Conservation (phyloP, 2,888 invertebrate genomes). For the Oscheius myriophilus region DNA sequence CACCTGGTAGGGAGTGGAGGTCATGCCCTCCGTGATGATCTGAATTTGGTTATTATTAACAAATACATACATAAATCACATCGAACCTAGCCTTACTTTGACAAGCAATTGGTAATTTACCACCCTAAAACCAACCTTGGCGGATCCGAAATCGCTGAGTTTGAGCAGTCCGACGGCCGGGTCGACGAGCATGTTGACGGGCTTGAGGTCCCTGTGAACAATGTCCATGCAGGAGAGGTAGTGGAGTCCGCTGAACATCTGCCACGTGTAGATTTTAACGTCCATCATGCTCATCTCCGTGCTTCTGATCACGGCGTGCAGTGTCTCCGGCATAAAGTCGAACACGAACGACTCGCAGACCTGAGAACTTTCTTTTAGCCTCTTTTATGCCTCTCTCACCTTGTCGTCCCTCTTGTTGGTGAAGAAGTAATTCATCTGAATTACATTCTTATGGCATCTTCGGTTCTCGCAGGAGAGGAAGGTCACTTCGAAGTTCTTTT, state of each 20-base stretch:
- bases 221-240: slow-evolving; percentile 36
- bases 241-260: slow-evolving; percentile 58
- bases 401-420: slow-evolving; percentile 27
- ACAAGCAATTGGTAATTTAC: too few species aligned
- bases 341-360: slow-evolving; percentile 58
- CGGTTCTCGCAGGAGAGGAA: slow-evolving; percentile 48
- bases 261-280: slow-evolving; percentile 61
- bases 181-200: slow-evolving; percentile 58
- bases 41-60: too few species aligned
- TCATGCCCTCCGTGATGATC: slow-evolving; percentile 38
- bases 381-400: background rate
- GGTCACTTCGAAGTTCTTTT: slow-evolving; percentile 36
- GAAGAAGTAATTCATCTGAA: slow-evolving; percentile 55
- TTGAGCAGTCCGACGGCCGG: slow-evolving; percentile 48
- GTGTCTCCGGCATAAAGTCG: slow-evolving; percentile 53
- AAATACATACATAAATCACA: too few species aligned
- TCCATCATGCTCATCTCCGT: slow-evolving; percentile 44
- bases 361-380: slow-evolving; percentile 22
- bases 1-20: slow-evolving; percentile 55
- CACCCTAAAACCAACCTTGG: slow-evolving; percentile 43
- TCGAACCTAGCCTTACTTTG: too few species aligned
- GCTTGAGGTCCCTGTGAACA: slow-evolving; percentile 51
- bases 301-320: slow-evolving; percentile 33
- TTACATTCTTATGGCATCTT: slow-evolving; percentile 52
- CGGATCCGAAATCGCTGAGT: slow-evolving; percentile 61